A percentile compares a stretch with the other conserved stretches of the same genome.
These are phyloP conservation scores for Gambusia yucatana DNA, from an alignment of 2,797 vertebrate genomes.

Conservation along the genomic window DNA sequence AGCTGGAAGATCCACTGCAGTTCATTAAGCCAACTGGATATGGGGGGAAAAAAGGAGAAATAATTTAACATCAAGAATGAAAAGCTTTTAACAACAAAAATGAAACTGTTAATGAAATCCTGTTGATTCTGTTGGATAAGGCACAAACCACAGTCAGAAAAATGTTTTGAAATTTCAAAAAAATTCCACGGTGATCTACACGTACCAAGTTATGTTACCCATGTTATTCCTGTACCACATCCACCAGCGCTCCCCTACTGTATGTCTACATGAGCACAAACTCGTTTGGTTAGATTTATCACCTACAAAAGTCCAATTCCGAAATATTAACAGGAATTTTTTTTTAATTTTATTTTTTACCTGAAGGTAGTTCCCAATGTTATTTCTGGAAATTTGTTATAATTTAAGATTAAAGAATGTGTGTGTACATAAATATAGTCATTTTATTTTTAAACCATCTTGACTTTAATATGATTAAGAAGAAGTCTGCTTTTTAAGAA, in stretches of 20 bases:
- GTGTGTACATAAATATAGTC: not conserved
- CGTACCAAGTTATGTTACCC: conserved; percentile 34
- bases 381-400: not conserved
- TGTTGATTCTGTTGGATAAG: conserved; percentile 63
- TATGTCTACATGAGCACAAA: not conserved
- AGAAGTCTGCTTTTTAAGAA: not conserved
- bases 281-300: not conserved
- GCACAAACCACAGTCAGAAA: conserved; percentile 58
- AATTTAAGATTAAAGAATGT: conserved; percentile 14
- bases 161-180: conserved; percentile 11
- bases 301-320: not conserved
- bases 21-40: conserved; percentile 29
- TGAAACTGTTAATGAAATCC: conserved; percentile 69
- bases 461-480: not conserved
- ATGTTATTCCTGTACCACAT: conserved; percentile 21
- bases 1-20: conserved; percentile 25
- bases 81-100: conserved; percentile 42
- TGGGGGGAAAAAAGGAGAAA: conserved; percentile 34
- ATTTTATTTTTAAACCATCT: conserved; percentile 18
- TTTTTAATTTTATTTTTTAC: not conserved
- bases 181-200: conserved; percentile 19
- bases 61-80: conserved; percentile 55
- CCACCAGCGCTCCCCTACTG: not conserved
- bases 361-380: not conserved
- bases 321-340: not conserved